A percentile compares a stretch with the other conserved stretches of the same genome.
Evolutionary conservation across 2,113 vertebrate species (phyloP).

Genomic region (Trochalopteron elliotii): DNA sequence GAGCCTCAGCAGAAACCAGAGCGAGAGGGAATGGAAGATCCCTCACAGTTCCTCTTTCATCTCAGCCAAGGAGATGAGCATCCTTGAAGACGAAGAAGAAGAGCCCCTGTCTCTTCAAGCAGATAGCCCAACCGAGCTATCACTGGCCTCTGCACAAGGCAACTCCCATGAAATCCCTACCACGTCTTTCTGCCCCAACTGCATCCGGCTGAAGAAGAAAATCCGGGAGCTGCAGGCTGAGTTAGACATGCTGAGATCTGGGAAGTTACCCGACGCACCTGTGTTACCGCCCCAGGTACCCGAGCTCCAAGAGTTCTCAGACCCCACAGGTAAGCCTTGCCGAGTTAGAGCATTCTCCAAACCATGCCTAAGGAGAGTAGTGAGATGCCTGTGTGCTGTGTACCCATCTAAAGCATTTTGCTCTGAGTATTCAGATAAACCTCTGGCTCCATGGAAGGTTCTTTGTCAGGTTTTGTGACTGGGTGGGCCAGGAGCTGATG

Average conservation of each 20-base stretch:
- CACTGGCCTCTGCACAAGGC: conserved; percentile 57
- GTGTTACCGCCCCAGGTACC: conserved; percentile 79
- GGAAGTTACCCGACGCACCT: conserved; percentile 70
- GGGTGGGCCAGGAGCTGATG: conserved; percentile 3
- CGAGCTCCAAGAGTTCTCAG: conserved; percentile 85
- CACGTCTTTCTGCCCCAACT: conserved; percentile 95
- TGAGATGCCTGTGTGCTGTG: conserved; percentile 27
- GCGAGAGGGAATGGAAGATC: conserved; percentile 73
- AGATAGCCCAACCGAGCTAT: conserved; percentile 81
- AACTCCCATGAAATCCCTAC: conserved; percentile 80
- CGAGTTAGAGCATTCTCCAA: conserved; percentile 48
- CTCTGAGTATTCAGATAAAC: conserved; percentile 11
- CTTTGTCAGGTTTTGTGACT: not conserved
- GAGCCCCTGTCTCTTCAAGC: conserved; percentile 78
- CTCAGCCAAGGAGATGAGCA: conserved; percentile 65
- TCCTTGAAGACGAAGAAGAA: conserved; percentile 74
- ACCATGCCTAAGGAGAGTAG: conserved; percentile 53
- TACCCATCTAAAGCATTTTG: not conserved
- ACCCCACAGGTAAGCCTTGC: conserved; percentile 85
- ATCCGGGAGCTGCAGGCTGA: conserved; percentile 92
- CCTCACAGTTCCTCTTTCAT: conserved; percentile 52
- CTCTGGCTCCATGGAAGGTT: not conserved
- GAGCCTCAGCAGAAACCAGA: conserved; percentile 60
- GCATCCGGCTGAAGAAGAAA: conserved; percentile 90
- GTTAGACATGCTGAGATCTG: conserved; percentile 84